Evolutionary conservation across 1,140 invertebrate genomes (phyloP).

Genomic region (Pomacea maculata): DNA sequence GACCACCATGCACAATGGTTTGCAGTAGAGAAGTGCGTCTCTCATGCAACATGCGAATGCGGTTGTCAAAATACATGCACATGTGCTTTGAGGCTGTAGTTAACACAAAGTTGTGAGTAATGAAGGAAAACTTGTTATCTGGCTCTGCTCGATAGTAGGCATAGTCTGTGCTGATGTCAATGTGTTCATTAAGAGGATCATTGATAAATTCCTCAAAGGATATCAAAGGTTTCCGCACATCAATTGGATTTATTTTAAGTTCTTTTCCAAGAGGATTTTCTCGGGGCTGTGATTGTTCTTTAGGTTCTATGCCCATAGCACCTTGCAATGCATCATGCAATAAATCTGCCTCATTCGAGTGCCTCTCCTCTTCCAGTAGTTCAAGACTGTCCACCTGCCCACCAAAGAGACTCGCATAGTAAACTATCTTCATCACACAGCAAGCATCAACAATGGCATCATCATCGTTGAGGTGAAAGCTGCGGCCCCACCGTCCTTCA

Average conservation of each 20-base stretch:
- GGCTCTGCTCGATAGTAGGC: constrained; percentile 78
- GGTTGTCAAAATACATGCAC: constrained; percentile 91
- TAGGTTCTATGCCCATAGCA: constrained; percentile 56
- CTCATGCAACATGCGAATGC: constrained; percentile 94
- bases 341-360: constrained; percentile 48
- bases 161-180: constrained; percentile 94
- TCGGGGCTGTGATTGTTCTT: constrained; percentile 53
- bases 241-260: constrained; percentile 79
- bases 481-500: constrained; percentile 71
- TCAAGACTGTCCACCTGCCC: constrained; percentile 79
- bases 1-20: constrained; percentile 77
- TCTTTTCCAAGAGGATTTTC: constrained; percentile 67
- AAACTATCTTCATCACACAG: constrained; percentile 77
- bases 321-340: constrained; percentile 57
- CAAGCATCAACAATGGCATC: constrained; percentile 78
- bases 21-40: constrained; percentile 83
- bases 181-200: constrained; percentile 87
- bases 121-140: constrained; percentile 84
- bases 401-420: constrained; percentile 88
- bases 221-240: constrained; percentile 83
- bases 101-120: constrained; percentile 89
- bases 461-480: constrained; percentile 86
- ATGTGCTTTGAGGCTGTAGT: constrained; percentile 92
- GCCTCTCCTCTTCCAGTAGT: constrained; percentile 55
- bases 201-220: constrained; percentile 92